Percentiles rank a stretch among this genome's conserved stretches.
Evolutionary conservation across 2,888 invertebrate genomes (phyloP).

Genomic region (Xanthorhoe spadicearia): DNA sequence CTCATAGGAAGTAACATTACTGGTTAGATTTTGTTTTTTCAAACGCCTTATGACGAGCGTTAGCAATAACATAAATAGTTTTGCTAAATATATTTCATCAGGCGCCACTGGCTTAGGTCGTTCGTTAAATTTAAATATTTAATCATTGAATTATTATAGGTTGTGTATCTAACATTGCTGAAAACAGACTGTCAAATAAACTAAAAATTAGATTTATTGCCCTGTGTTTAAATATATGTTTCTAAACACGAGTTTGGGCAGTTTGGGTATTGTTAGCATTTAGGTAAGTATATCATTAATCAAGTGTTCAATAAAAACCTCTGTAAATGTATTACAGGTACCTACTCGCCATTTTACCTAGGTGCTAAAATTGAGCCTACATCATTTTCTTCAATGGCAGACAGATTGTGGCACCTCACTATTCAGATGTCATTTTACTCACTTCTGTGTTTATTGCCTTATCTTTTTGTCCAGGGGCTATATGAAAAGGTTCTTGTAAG

Average conservation of each 20-base stretch:
- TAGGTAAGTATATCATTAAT: too few species aligned
- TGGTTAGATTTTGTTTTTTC: neutral
- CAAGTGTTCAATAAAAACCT: too few species aligned
- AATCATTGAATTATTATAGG: too few species aligned
- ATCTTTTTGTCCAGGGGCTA: neutral
- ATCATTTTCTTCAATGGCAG: neutral
- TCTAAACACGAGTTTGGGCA: too few species aligned
- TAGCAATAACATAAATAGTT: neutral
- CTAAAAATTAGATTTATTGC: too few species aligned
- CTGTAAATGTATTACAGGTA: too few species aligned
- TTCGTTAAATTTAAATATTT: too few species aligned
- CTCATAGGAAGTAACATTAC: too few species aligned
- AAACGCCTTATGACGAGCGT: neutral
- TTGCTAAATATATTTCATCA: conserved; percentile 13
- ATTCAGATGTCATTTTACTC: neutral
- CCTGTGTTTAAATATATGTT: too few species aligned
- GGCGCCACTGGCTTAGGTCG: neutral
- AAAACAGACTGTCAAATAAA: too few species aligned
- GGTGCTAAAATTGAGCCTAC: neutral
- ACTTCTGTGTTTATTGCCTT: neutral
- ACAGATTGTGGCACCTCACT: neutral
- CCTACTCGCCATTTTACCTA: neutral
- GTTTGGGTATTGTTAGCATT: too few species aligned
- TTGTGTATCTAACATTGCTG: too few species aligned
- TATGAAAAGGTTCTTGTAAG: neutral